Conservation (phyloP, 2,113 vertebrate genomes). For the Pseudopipra pipra region DNA sequence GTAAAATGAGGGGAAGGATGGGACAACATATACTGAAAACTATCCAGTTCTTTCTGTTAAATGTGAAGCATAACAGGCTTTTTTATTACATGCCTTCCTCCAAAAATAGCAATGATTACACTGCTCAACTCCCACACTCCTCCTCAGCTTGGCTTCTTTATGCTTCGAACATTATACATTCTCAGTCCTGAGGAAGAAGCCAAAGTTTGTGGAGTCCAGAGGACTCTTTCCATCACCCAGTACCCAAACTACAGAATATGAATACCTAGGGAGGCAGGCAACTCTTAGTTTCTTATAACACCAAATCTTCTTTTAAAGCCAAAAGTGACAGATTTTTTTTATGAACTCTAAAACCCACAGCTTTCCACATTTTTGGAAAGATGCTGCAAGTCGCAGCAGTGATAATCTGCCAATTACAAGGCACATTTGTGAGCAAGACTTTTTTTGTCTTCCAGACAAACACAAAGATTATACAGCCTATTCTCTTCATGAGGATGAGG, state of each 20-base stretch:
- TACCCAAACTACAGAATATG: not conserved
- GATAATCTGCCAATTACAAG: slow-evolving; percentile 5
- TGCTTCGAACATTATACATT: not conserved
- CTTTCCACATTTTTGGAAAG: not conserved
- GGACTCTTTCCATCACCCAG: not conserved
- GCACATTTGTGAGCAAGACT: not conserved
- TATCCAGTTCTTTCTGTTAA: not conserved
- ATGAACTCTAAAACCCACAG: not conserved
- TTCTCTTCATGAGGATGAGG: not conserved
- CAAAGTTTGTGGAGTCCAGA: not conserved
- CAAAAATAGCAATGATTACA: slow-evolving; percentile 8
- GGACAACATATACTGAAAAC: not conserved
- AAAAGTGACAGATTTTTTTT: not conserved
- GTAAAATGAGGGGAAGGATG: not conserved
- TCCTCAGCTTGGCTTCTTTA: not conserved
- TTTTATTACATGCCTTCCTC: not conserved
- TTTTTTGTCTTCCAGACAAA: slow-evolving; percentile 14
- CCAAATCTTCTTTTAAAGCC: not conserved
- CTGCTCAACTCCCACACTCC: not conserved
- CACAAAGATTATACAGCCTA: not conserved
- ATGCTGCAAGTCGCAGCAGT: not conserved
- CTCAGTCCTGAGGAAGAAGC: not conserved
- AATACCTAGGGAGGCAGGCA: not conserved
- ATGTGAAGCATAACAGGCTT: not conserved
- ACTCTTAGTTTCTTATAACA: not conserved